Base-by-base conservation (phyloP, 2,888 invertebrate genomes). In the Penaeus monodon region DNA sequence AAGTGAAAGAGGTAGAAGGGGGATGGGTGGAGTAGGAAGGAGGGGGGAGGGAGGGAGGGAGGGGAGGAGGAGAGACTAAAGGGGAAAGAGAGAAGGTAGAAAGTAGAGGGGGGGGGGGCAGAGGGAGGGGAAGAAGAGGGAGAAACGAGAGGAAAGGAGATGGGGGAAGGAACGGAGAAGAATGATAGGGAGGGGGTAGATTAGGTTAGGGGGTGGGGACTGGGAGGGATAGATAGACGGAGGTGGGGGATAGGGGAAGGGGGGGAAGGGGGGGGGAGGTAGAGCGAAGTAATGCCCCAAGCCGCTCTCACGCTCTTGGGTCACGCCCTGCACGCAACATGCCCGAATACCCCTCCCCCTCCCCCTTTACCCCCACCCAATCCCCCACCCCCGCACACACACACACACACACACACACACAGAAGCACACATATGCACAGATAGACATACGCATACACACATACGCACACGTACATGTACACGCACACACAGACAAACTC, bases 251-350 rank as follows among this genome's bases (percentile, higher is more conserved):
- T 2, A 14, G 74, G 38, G 33, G 74, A 74, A 10, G 74, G 24
- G 49, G 81, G 27, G 49, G 0, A 38, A 57, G 44, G 49, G 33
- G 68, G 44, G 29, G 63, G 79, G 57, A 29, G 64, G 80, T 33
- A 64, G 64, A 65, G 80, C 38, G 65, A 27, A 65, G 80, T 33
- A 38, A 12, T 33, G 80, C 65, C 65, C 65, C 38, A 38, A 66
- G 80, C 65, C 38, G 65, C 17, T 80, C 80, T 80, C 80, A 80
- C 65, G 80, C 64, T 79, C 79, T 27, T 17, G 27, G 79, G 29
- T 80, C 80, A 81, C 70, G 81, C 81, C 68, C 81, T 4, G 44
- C 81, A 68, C 68, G 70, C 81, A 68, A 68, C 66, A 33, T 57
- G n/a, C 27, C 78, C 27, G 7, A 44, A 38, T 44, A 38, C n/a